Evolutionary conservation across 2,113 vertebrate genomes (phyloP).

Genomic region (Oryzias celebensis): DNA sequence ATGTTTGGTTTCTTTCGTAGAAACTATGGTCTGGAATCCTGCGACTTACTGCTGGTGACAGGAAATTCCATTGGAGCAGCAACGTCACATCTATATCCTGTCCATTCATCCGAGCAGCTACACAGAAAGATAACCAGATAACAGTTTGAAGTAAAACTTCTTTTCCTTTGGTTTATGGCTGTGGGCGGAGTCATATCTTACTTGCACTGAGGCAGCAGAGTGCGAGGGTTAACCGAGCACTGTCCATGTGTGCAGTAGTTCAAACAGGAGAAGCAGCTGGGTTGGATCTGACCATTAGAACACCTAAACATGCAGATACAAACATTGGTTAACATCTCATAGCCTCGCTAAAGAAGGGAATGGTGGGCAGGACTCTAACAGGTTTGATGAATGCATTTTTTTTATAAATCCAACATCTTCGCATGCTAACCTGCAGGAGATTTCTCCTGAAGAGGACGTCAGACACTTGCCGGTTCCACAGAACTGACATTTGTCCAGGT

Average conservation of each 20-base stretch:
- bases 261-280: conserved; percentile 86
- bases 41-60: conserved; percentile 63
- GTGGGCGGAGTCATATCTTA: conserved; percentile 65
- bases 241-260: conserved; percentile 86
- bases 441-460: conserved; percentile 73
- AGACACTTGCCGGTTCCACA: conserved; percentile 87
- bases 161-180: background rate
- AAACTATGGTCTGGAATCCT: background rate
- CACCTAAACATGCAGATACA: conserved; percentile 76
- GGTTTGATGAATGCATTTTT: too few species aligned
- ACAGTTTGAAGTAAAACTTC: background rate
- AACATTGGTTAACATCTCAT: background rate
- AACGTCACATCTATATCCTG: conserved; percentile 70
- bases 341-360: conserved; percentile 1
- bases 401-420: conserved; percentile 5
- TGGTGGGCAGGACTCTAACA: too few species aligned
- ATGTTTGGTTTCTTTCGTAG: background rate
- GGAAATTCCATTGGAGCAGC: conserved; percentile 35
- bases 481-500: conserved; percentile 86
- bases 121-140: conserved; percentile 13
- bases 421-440: conserved; percentile 83
- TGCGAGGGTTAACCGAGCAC: conserved; percentile 82
- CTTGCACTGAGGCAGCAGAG: conserved; percentile 87
- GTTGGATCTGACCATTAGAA: conserved; percentile 78
- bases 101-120: conserved; percentile 74